Conservation (phyloP, 2,888 invertebrate species). For the Maniola hyperantus region DNA sequence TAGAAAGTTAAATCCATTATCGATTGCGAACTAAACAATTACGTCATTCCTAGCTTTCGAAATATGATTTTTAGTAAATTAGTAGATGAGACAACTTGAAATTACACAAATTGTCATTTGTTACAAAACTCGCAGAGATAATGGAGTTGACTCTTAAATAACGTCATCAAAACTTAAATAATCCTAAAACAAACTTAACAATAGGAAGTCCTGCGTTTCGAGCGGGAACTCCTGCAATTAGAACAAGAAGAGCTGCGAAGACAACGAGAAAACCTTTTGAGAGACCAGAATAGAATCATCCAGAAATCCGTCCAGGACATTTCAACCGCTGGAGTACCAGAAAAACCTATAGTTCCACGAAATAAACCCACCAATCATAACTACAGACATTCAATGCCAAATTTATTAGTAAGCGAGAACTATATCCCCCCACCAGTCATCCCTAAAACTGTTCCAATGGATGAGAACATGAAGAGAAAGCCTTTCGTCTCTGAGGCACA, state of each 20-base stretch:
- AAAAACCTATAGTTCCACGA: slow-evolving; percentile 60
- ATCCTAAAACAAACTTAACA: slow-evolving; percentile 36
- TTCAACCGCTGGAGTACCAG: slow-evolving; percentile 62
- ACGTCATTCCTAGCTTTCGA: too few relatives aligned
- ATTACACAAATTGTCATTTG: background rate
- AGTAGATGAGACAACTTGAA: too few relatives aligned
- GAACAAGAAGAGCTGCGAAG: slow-evolving; percentile 90
- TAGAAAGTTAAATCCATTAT: background rate
- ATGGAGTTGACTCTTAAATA: background rate
- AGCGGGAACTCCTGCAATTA: slow-evolving; percentile 88
- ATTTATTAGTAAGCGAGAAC: slow-evolving; percentile 66
- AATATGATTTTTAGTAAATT: too few relatives aligned
- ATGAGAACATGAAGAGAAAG: slow-evolving; percentile 65
- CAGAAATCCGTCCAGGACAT: slow-evolving; percentile 86
- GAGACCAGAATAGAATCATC: slow-evolving; percentile 84
- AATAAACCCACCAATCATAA: slow-evolving; percentile 50
- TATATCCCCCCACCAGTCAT: slow-evolving; percentile 54
- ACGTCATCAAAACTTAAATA: background rate
- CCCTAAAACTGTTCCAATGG: slow-evolving; percentile 56
- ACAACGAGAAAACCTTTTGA: slow-evolving; percentile 87
- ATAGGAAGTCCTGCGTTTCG: slow-evolving; percentile 89
- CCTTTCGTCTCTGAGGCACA: slow-evolving; percentile 77
- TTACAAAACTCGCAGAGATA: background rate
- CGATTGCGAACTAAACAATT: background rate
- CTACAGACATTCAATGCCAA: slow-evolving; percentile 79